Base-by-base conservation (phyloP, 2,888 invertebrate species). In the Pegoplata infirma region DNA sequence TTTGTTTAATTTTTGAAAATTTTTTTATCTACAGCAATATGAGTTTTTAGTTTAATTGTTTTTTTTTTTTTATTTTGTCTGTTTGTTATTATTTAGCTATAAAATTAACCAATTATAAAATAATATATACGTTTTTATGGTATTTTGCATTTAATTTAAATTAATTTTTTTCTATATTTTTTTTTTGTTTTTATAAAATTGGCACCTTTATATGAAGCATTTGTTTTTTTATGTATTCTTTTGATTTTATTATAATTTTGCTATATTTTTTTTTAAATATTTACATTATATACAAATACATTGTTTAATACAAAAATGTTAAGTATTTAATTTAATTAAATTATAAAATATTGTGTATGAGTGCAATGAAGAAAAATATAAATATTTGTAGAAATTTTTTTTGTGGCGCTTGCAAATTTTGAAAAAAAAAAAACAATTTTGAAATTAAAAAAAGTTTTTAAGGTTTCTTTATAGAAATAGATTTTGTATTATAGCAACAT, bases 141-240 rank as follows among this genome's bases (percentile, higher is more conserved):
- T 23, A 25, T 55, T n/a, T n/a, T n/a, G n/a, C n/a, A n/a, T n/a
- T 44, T 36, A 23, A 3, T 59, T 25, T 21, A 14, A 32, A n/a
- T n/a, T n/a, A n/a, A n/a, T n/a, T n/a, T n/a, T n/a, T n/a, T 40
- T 40, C 19, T 51, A 16, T 40, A 6, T 53, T 17, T 25, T 44
- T 44, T 44, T 58, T 5, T 47, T n/a, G n/a, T 72, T 4, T 55
- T 4, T 56, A 75, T 47, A 63, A 61, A 63, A 68, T 75, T 69
- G 68, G 68, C 68, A 67, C 68, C 58, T 46, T 64, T 59, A 44
- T 16, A 64, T 59, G 58, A 73, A 73, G 73, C 73, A 59, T 73
- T 47, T 61, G 2, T 64, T 46, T 71, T 19, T 55, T 56, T 19
- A 28, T 49, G 16, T 63, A 19, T n/a, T 56, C 23, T 17, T 14